Evolutionary conservation across 1,140 invertebrate species (phyloP).

Genomic region (Macrobrachium nipponense): DNA sequence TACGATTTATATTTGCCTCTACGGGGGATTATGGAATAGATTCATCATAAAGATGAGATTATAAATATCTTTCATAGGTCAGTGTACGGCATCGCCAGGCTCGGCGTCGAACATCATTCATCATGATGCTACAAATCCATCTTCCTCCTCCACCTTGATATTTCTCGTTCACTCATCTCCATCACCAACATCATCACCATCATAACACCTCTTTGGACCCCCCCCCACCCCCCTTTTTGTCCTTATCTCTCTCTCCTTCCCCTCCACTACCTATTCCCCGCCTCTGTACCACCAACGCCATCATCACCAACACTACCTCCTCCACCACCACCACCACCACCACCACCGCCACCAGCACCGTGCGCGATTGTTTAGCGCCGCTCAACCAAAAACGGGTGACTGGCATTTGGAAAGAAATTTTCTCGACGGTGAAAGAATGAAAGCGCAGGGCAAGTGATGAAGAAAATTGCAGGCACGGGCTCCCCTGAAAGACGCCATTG

Average conservation of each 20-base stretch:
- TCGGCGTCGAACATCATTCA: background rate
- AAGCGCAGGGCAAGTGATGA: conserved; percentile 61
- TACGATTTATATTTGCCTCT: too few species aligned
- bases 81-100: background rate
- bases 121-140: background rate
- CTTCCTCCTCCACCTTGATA: conserved; percentile 2
- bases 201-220: background rate
- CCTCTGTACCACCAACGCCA: background rate
- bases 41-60: too few species aligned
- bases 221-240: background rate
- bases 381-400: conserved; percentile 61
- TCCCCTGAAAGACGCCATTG: conserved; percentile 61
- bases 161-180: background rate
- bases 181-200: conserved; percentile 22
- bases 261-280: background rate
- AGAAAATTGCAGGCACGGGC: conserved; percentile 62
- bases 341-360: background rate
- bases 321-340: conserved; percentile 22
- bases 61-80: too few species aligned
- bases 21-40: too few species aligned
- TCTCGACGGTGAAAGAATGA: conserved; percentile 61
- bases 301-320: background rate
- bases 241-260: background rate
- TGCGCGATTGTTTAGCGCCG: conserved; percentile 59
- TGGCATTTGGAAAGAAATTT: conserved; percentile 64